Conservation (phyloP, 2,797 vertebrate species). For the Cossypha polioptera region DNA sequence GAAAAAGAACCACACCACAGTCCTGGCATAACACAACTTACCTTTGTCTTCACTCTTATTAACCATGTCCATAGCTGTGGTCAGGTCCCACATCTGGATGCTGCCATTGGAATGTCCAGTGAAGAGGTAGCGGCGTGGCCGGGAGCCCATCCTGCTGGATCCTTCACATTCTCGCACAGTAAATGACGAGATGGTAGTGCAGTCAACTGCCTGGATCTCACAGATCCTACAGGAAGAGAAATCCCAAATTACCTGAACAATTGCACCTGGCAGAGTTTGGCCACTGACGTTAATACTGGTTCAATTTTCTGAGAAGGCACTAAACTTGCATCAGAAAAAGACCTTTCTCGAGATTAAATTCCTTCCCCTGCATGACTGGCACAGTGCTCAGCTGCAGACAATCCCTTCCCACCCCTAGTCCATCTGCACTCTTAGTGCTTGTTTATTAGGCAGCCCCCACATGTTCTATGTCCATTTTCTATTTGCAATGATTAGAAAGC, state of each 20-base stretch:
- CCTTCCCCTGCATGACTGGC: background rate
- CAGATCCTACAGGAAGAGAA: constrained; percentile 84
- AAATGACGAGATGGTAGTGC: constrained; percentile 92
- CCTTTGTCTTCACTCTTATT: constrained; percentile 89
- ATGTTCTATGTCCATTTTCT: background rate
- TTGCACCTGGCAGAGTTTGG: background rate
- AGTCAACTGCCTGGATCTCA: constrained; percentile 95
- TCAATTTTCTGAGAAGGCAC: background rate
- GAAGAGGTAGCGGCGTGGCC: constrained; percentile 93
- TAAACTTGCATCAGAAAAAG: background rate
- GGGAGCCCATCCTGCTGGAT: constrained; percentile 95
- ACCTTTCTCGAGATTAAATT: background rate
- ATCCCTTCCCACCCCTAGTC: background rate
- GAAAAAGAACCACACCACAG: background rate
- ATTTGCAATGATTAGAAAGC: background rate
- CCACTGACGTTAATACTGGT: background rate
- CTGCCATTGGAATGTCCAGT: constrained; percentile 95
- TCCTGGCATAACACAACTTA: background rate
- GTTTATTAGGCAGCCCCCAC: background rate
- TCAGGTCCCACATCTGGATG: constrained; percentile 99
- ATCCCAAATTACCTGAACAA: background rate
- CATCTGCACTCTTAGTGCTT: background rate
- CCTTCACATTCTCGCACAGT: constrained; percentile 96
- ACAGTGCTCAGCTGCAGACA: background rate
- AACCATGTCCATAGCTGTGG: constrained; percentile 95